Conservation (phyloP, 2,113 vertebrate species). For the Larimichthys polyactis region DNA sequence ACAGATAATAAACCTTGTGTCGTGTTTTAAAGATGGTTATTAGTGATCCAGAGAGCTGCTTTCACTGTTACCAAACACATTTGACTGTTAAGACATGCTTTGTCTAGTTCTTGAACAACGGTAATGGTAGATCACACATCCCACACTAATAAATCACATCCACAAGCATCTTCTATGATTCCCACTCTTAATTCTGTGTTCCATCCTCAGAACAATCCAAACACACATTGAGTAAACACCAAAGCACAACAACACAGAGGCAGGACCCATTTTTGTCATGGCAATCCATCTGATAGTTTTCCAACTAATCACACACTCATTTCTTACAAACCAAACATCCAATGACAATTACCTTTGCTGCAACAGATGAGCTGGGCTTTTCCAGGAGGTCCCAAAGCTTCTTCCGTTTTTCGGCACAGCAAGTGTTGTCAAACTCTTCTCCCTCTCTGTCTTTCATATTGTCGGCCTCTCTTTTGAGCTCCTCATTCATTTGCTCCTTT, state of each 20-base stretch:
- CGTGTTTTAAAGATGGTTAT: constrained; percentile 22
- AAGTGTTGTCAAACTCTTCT: constrained; percentile 98
- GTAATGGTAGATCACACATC: constrained; percentile 32
- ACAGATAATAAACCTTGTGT: constrained; percentile 13
- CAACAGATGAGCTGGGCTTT: constrained; percentile 97
- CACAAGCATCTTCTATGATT: constrained; percentile 20
- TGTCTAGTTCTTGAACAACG: constrained; percentile 27
- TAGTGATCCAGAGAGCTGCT: not conserved
- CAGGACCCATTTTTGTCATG: constrained; percentile 2
- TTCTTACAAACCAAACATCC: constrained; percentile 17
- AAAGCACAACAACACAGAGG: not conserved
- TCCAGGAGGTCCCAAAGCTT: constrained; percentile 99
- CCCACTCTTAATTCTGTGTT: constrained; percentile 10
- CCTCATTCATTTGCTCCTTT: constrained; percentile 99
- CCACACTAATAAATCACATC: constrained; percentile 34
- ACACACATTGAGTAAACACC: constrained; percentile 1
- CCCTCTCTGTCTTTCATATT: constrained; percentile 94
- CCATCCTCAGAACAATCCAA: constrained; percentile 28
- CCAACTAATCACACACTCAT: constrained; percentile 19
- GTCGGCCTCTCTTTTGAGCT: constrained; percentile 96
- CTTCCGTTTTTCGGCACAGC: constrained; percentile 96
- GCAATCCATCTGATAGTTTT: not conserved
- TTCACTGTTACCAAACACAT: constrained; percentile 5
- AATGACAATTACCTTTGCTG: constrained; percentile 92
- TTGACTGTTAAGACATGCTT: constrained; percentile 5